Evolutionary conservation across 2,113 vertebrate genomes (phyloP), one percentile per base, ranked within the genome.

Genomic region (Crotalus tigris): DNA sequence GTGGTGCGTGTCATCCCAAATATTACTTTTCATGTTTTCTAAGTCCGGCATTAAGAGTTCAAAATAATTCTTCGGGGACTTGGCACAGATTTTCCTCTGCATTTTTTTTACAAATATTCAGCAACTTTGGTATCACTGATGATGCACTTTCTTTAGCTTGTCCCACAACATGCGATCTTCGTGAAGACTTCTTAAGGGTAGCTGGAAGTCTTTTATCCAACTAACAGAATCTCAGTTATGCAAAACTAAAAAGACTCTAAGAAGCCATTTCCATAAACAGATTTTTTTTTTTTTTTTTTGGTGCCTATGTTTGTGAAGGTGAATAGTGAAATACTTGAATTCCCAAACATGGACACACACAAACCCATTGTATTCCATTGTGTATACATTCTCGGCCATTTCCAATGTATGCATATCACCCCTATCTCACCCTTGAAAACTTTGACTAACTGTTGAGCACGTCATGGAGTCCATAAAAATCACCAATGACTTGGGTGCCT

Each of bases 31-130:
- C 93, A 86, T 87, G 4, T 0, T 91, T 0, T 92, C 33, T 55
- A 95, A 93, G 93, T 87, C 93, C 39, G 94, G 86, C 53, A 4
- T 85, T 87, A 92, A 95, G 87, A 46, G 93, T 57, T 93, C n/a
- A 21, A 0, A 12, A 88, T 53, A 75, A 85, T 3, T 0, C 2
- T 81, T 54, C 64, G 69, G 90, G 33, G 85, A 75, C 90, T 90
- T 91, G 5, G 92, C 93, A 91, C 49, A 29, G 3, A 4, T 88
- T 92, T 39, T 87, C 75, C 75, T 54, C 54, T 81, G 2, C 59
- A 5, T 88, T 69, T 85, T n/a, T 88, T 69, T 85, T 26, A 85
- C 29, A 58, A 12, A 87, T 24, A 0, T 89, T 93, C 91, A 53
- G 54, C 0, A 61, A 4, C 13, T 21, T 92, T 19, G 15, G 85